Conservation (phyloP, 1,140 invertebrate species). For the Copidosoma floridanum region DNA sequence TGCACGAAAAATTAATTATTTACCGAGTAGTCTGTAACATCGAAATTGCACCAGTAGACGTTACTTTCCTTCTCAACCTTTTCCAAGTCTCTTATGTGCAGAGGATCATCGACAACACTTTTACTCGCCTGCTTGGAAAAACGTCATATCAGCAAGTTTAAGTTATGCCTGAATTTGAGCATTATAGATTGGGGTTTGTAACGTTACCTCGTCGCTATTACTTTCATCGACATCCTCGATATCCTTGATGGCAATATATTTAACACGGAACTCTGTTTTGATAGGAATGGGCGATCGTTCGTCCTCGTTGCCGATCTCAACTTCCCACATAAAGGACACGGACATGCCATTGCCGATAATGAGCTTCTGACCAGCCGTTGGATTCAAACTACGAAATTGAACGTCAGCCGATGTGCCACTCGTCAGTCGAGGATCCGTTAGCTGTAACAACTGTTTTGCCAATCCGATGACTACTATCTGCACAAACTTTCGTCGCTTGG, state of each 20-base stretch:
- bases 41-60: constrained; percentile 60
- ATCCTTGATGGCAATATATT: constrained; percentile 61
- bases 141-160: too few species aligned
- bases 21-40: constrained; percentile 67
- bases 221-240: constrained; percentile 51
- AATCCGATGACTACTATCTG: constrained; percentile 74
- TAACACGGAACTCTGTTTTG: constrained; percentile 69
- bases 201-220: too few species aligned
- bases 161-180: too few species aligned
- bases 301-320: constrained; percentile 64
- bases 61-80: constrained; percentile 48
- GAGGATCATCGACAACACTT: constrained; percentile 44
- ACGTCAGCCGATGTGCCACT: constrained; percentile 57
- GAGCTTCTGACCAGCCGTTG: constrained; percentile 59
- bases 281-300: constrained; percentile 60
- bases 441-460: constrained; percentile 59
- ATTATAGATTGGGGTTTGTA: too few species aligned
- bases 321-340: constrained; percentile 81
- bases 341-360: constrained; percentile 67
- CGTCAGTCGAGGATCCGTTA: constrained; percentile 61
- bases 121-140: constrained; percentile 3
- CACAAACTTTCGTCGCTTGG: constrained; percentile 76
- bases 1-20: too few species aligned
- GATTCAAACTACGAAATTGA: constrained; percentile 66
- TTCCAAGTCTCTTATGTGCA: constrained; percentile 50